phyloP scores from a whole-genome alignment of 1,140 invertebrate species.

The Scaptomyza pallida region DNA sequence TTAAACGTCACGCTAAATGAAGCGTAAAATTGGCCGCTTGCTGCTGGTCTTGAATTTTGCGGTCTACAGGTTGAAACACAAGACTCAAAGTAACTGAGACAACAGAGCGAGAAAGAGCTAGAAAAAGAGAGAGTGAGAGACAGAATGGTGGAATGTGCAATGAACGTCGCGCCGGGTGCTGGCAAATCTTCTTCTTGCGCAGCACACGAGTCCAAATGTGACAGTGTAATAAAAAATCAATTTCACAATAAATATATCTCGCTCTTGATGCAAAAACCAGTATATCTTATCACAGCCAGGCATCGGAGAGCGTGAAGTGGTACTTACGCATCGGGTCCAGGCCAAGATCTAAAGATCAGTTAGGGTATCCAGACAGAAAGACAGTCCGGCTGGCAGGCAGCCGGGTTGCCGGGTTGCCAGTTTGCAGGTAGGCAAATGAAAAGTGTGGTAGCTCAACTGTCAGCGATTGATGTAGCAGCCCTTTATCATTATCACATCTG shows the following conservation, averaged over 20 bases:
- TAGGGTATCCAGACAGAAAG: conserved; percentile 1
- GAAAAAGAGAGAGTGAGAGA: background rate
- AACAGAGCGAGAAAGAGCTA: background rate
- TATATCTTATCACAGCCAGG: conserved; percentile 75
- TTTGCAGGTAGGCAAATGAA: conserved; percentile 51
- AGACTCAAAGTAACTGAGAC: conserved; percentile 7
- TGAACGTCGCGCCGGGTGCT: conserved; percentile 60
- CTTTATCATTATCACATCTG: conserved; percentile 84
- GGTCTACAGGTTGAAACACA: conserved; percentile 15
- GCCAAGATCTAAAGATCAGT: conserved; percentile 23
- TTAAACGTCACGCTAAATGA: conserved; percentile 83
- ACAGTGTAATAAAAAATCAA: conserved; percentile 83
- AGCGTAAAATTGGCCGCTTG: conserved; percentile 78
- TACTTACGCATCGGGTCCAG: conserved; percentile 63
- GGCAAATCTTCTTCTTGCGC: conserved; percentile 13
- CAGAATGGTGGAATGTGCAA: conserved; percentile 53
- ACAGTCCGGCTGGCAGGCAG: conserved; percentile 2
- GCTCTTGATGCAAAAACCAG: conserved; percentile 44
- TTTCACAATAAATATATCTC: conserved; percentile 80
- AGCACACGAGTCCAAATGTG: conserved; percentile 57
- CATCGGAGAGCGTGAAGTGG: conserved; percentile 74
- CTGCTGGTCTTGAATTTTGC: conserved; percentile 74
- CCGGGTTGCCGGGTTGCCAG: background rate
- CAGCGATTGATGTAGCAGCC: conserved; percentile 83
- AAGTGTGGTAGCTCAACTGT: conserved; percentile 83